Base-by-base conservation (phyloP, 2,113 vertebrate species). In the Saccopteryx bilineata region DNA sequence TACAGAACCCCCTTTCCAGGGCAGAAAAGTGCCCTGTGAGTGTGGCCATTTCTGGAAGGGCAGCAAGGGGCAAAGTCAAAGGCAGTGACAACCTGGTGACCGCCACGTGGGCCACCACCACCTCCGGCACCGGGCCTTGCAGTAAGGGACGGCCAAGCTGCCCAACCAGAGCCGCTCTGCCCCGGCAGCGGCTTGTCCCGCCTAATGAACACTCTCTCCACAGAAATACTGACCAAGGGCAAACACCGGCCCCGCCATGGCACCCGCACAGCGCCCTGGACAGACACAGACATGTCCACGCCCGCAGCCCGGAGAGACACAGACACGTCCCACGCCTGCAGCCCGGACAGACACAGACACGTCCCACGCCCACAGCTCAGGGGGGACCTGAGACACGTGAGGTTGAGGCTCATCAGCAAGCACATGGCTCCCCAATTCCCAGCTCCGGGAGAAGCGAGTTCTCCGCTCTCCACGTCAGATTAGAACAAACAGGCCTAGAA, bases 381-480 rank as follows among this genome's bases (percentile, higher is more conserved):
- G 50, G 68, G 14, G 31, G 24, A 8, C 33, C 63, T 9, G 23
- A n/a, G 33, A n/a, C 78, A 5, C 0, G 0, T 0, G 2, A 12
- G 31, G 1, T 2, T 7, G 52, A 13, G 12, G 24, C 6, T 1
- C 8, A 2, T 0, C 9, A 1, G 28, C 76, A 2, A 4, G 13
- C 2, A 0, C 21, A 0, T 7, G 2, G 26, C 39, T 3, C 3
- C 19, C 56, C 1, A 0, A 5, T 13, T 0, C 12, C 90, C 2
- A 13, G 39, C 82, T n/a, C 24, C 1, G 19, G 12, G 13, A 68
- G 23, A 5, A 78, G 17, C 24, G 1, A 8, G 23, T 23, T 4
- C 14, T 48, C 26, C 26, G 19, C 21, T 56, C 71, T 58, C 31
- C 23, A 1, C 0, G 3, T 31, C 39, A 15, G 2, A 60, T 5